Base-by-base conservation (phyloP, 1,140 invertebrate species). In the Bilobella aurantiaca region DNA sequence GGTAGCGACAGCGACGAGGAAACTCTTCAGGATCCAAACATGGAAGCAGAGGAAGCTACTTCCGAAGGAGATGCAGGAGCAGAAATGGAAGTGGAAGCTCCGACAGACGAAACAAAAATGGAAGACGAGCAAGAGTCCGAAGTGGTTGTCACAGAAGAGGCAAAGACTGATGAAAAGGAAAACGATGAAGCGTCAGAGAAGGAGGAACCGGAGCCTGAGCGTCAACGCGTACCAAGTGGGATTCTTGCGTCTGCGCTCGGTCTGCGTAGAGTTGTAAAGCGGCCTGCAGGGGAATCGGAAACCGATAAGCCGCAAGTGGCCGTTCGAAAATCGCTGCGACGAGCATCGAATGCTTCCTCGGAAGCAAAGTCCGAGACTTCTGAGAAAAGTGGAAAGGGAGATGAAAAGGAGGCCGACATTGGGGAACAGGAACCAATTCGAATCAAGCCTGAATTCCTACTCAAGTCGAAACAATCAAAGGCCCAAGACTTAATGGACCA, bases 41-140 rank as follows among this genome's bases (percentile, higher is more conserved):
- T 68, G 46, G 49, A 69, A 64, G 64, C 64, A 47, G 62, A 46
- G 21, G 34, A 63, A 53, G 62, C 63, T 34, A 8, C 47, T 21
- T 14, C 28, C 47, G 18, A 59, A 69, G 61, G 57, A 67, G 27
- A 27, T 29, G 47, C 58, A 28, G 60, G 76, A 64, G 75, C 74
- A 61, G 77, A 77, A 72, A 75, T 21, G 74, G 76, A 62, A 58
- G 23, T 37, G 58, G 23, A 25, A 49, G n/a, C n/a, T n/a, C n/a
- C n/a, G n/a, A n/a, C n/a, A n/a, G n/a, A n/a, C n/a, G n/a, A n/a
- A 49, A 23, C 23, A 25, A 64, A 32, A 30, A 18, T 37, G 25
- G 8, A 59, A 59, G 28, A 28, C 30, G 23, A 59, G 16, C 5
- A 59, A 27, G 23, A 59, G 31, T 23, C 8, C 8, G 28, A 28